Conservation (phyloP, 2,797 vertebrate species). For the Paramormyrops hopkinsi region DNA sequence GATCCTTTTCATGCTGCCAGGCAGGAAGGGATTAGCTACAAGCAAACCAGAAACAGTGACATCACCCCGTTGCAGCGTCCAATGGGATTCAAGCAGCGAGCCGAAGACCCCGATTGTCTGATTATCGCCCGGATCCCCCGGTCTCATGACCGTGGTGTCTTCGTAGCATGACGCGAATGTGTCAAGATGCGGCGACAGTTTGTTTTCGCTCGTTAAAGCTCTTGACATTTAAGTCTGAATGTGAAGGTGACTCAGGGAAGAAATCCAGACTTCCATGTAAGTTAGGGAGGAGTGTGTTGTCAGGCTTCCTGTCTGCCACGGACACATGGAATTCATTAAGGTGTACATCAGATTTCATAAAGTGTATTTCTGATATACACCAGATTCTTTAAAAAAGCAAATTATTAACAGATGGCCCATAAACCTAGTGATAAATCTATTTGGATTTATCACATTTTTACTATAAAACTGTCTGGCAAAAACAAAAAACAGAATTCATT, state of each 20-base stretch:
- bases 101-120: background rate
- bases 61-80: background rate
- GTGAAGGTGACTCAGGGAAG: background rate
- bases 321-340: background rate
- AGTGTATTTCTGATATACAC: background rate
- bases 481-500: background rate
- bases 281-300: background rate
- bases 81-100: background rate
- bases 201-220: constrained; percentile 4
- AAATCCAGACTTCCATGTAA: background rate
- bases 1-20: background rate
- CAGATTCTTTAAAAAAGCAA: background rate
- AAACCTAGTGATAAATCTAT: background rate
- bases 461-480: background rate
- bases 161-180: background rate
- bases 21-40: constrained; percentile 2
- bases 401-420: constrained; percentile 4
- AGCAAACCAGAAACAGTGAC: background rate
- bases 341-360: background rate
- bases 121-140: background rate
- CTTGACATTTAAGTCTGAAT: constrained; percentile 19
- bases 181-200: background rate
- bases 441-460: background rate
- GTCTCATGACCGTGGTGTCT: background rate
- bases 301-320: background rate